Evolutionary conservation across 2,888 invertebrate genomes (phyloP).

Genomic region (Zaprionus bogoriensis): DNA sequence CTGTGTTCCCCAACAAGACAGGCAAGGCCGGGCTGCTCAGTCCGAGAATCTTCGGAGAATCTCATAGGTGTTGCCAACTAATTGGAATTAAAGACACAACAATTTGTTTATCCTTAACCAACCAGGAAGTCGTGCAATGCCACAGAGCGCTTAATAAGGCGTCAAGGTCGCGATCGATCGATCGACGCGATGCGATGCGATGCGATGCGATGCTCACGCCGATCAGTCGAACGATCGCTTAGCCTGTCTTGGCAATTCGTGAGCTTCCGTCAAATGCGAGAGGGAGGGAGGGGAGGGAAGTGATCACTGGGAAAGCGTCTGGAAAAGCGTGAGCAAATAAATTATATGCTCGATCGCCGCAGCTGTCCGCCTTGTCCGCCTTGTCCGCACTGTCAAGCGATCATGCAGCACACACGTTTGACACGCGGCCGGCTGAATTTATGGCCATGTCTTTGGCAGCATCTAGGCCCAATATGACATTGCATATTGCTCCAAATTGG

Average conservation of each 20-base stretch:
- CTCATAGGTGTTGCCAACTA: constrained; percentile 10
- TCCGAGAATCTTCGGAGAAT: not conserved
- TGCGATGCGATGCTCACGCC: constrained; percentile 18
- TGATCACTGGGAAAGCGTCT: constrained; percentile 13
- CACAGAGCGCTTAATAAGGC: constrained; percentile 34
- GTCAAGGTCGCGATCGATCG: constrained; percentile 25
- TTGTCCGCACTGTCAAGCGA: constrained; percentile 74
- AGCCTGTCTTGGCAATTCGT: constrained; percentile 49
- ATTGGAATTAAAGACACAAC: constrained; percentile 14
- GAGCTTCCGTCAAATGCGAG: constrained; percentile 64
- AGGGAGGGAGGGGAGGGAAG: not conserved
- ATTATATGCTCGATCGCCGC: constrained; percentile 47
- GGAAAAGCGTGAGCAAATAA: constrained; percentile 69
- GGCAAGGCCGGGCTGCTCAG: constrained; percentile 13
- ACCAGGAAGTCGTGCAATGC: constrained; percentile 34
- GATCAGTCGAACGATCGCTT: constrained; percentile 43
- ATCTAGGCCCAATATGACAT: constrained; percentile 42
- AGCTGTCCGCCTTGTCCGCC: too few relatives aligned
- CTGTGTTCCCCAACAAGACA: not conserved
- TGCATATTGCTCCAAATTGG: constrained; percentile 49
- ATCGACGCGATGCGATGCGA: constrained; percentile 19
- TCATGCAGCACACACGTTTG: constrained; percentile 57
- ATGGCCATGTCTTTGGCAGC: constrained; percentile 45
- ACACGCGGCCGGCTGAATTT: constrained; percentile 59
- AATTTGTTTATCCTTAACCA: constrained; percentile 41